Percentiles rank a stretch among this genome's conserved stretches.
Conservation (phyloP, 2,113 vertebrate species). For the Zonotrichia leucophrys region DNA sequence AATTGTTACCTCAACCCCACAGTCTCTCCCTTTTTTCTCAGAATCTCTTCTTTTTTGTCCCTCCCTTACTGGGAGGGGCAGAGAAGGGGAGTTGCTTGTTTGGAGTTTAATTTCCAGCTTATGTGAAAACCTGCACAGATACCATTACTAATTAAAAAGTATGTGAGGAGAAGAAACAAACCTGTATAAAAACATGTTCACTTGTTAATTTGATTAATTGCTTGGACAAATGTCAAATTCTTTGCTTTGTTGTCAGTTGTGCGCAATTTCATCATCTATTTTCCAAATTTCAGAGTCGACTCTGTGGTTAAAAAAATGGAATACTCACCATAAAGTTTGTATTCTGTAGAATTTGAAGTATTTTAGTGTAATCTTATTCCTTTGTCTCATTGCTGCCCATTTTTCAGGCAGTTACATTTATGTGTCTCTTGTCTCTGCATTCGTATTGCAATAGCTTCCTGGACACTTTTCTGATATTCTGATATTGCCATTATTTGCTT, state of each 20-base stretch:
- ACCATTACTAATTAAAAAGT: neutral
- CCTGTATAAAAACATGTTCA: neutral
- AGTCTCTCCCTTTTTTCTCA: neutral
- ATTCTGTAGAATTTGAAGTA: neutral
- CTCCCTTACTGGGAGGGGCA: neutral
- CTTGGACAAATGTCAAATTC: neutral
- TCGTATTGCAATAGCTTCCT: neutral
- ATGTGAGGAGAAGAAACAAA: neutral
- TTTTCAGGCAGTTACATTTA: neutral
- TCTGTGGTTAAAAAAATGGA: neutral
- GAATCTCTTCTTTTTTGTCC: neutral
- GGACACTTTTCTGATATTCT: neutral
- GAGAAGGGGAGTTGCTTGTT: neutral
- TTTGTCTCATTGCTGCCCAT: neutral
- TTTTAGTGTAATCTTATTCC: neutral
- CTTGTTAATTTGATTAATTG: neutral
- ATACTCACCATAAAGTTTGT: neutral
- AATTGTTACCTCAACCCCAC: neutral
- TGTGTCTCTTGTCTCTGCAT: neutral
- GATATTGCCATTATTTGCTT: neutral
- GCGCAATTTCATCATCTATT: neutral
- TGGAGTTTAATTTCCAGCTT: neutral
- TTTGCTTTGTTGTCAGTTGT: neutral
- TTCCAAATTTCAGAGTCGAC: neutral
- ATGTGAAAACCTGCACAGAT: neutral